These are phyloP conservation scores for Dolomedes plantarius DNA, from an alignment of 2,888 invertebrate species.

Conservation along the genomic window DNA sequence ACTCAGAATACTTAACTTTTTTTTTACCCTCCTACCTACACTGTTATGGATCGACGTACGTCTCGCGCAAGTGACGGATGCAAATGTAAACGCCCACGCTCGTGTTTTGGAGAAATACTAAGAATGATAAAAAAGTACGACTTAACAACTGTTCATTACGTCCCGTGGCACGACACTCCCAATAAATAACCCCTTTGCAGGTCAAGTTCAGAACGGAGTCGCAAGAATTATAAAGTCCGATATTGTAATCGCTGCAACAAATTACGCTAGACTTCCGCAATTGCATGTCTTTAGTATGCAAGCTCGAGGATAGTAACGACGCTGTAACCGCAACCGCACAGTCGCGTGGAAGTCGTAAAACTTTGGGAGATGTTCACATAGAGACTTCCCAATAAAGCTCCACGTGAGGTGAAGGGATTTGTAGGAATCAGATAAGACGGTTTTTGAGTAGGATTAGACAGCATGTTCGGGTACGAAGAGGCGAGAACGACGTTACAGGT, in stretches of 20 bases:
- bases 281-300: conserved; percentile 38
- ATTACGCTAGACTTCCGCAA: conserved; percentile 39
- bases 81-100: neutral
- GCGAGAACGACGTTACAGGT: too few relatives aligned
- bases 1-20: neutral
- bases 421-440: neutral
- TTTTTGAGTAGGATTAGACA: neutral
- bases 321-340: neutral
- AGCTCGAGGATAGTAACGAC: neutral
- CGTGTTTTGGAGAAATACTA: neutral
- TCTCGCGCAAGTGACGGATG: neutral
- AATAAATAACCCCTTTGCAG: conserved; percentile 47
- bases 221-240: conserved; percentile 2
- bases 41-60: neutral
- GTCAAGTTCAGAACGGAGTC: conserved; percentile 48
- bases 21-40: neutral
- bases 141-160: conserved; percentile 16
- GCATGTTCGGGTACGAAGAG: too few relatives aligned
- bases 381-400: neutral
- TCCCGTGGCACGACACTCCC: neutral
- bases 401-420: neutral
- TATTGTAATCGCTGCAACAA: neutral
- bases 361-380: neutral
- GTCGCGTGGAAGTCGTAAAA: neutral
- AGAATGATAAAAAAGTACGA: neutral